Base-by-base conservation (phyloP, 2,888 invertebrate genomes). In the Sinodicranocentrus sp. region DNA sequence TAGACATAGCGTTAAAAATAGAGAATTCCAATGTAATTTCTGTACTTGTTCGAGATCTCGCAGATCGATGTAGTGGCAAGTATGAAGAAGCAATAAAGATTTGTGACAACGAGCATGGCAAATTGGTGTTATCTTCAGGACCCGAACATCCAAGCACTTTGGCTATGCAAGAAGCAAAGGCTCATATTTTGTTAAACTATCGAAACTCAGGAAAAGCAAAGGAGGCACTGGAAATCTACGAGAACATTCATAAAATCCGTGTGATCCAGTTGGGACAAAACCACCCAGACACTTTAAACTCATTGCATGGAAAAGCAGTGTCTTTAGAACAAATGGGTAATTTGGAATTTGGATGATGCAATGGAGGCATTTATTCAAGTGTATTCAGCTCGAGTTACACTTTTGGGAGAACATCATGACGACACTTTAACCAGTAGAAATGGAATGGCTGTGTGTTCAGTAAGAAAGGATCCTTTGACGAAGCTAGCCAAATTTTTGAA, bases 391-490 rank as follows among this genome's bases (percentile, higher is more conserved):
- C 13, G 48, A n/a, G 48, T n/a, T 10, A 2, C 6, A n/a, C 48
- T 48, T 15, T n/a, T 48, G 2, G 48, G 48, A n/a, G 48, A 48
- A 48, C 13, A 48, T 48, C 15, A 48, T 48, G 15, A 6, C 2
- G 48, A 48, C 48, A 48, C 48, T n/a, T 2, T 48, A 2, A 15
- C 48, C 15, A 10, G 10, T 2, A 48, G n/a, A 48, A 5, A 48
- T 48, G 48, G n/a, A n/a, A 48, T 48, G 2, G 48, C 48, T n/a
- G 48, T 48, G 48, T 48, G 48, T n/a, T 48, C 48, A 48, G 48
- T n/a, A n/a, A n/a, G 15, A 6, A 48, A n/a, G 48, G 48, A 2
- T 10, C 5, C 2, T 48, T 10, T 48, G 6, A 2, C 2, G 15
- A 48, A n/a, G 48, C 48, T 2, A 15, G 2, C 5, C 2, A 6